Evolutionary conservation across 2,113 vertebrate genomes (phyloP), one percentile per base, ranked within the genome.

Genomic region (Cheilinus undulatus): DNA sequence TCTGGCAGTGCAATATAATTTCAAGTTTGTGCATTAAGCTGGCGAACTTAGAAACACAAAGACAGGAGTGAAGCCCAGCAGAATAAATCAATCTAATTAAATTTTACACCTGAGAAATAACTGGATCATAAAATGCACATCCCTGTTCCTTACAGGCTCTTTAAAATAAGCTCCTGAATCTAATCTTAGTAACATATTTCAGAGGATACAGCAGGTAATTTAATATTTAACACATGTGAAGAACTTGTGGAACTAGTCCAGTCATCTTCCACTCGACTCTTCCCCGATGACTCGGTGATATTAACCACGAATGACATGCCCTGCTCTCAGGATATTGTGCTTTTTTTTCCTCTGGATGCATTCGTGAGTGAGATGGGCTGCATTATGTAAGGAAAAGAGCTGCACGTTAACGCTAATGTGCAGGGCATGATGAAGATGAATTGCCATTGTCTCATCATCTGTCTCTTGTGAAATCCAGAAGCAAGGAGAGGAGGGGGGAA

Each of bases 251-350:
- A 69, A 43, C 13, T 32, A 48, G n/a, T 23, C 23, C 59, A 19
- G 7, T 36, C 40, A 4, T 50, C 43, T 22, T 68, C 52, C 15
- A 14, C 51, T 43, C 2, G 3, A 38, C 72, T 76, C 52, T 17
- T 60, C 36, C 54, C 19, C 54, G 5, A 50, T 20, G 42, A 32
- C 71, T 71, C 48, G 59, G 71, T 87, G 87, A 90, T 48, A 78
- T 80, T 86, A 88, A 92, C 59, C 45, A 46, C 23, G 24, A 43
- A 67, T 82, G 90, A 89, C 89, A 69, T 40, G 24, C 30, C 17
- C 64, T 13, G 82, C 89, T 86, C 78, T 90, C 75, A 80, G 68
- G 72, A 76, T 81, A 80, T 70, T 86, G 76, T 70, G 73, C 75
- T 76, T 68, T 45, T 34, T 34, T 34, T 77, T 86, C 68, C 61